Conservation (phyloP, 2,888 invertebrate genomes). For the Rhaphigaster nebulosa region DNA sequence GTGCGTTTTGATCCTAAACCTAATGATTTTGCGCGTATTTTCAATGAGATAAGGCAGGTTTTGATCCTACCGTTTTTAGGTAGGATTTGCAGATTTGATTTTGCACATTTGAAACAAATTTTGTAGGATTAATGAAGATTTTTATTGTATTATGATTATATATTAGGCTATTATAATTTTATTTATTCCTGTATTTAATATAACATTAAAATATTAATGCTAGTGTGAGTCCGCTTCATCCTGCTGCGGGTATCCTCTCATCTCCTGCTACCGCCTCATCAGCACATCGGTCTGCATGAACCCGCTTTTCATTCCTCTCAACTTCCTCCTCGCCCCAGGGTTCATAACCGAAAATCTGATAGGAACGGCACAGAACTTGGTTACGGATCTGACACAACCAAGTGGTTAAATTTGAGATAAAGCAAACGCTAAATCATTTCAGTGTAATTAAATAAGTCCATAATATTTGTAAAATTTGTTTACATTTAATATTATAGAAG, state of each 20-base stretch:
- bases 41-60: too few species aligned
- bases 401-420: not conserved
- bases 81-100: too few species aligned
- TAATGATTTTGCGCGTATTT: too few species aligned
- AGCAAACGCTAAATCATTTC: not conserved
- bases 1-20: too few species aligned
- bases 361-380: not conserved
- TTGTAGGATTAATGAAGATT: too few species aligned
- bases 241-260: slow-evolving; percentile 40
- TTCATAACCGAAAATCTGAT: not conserved
- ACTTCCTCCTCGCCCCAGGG: not conserved
- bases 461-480: not conserved
- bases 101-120: too few species aligned
- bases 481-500: too few species aligned
- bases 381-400: not conserved
- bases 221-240: not conserved
- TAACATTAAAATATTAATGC: not conserved
- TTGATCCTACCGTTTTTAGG: too few species aligned
- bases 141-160: too few species aligned
- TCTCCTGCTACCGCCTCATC: slow-evolving; percentile 15
- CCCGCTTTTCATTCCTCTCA: slow-evolving; percentile 10
- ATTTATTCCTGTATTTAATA: too few species aligned
- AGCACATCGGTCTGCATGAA: not conserved
- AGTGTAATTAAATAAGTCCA: not conserved
- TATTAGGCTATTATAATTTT: too few species aligned